phyloP scores from a whole-genome alignment of 2,113 vertebrate species.

The Ursus arctos region DNA sequence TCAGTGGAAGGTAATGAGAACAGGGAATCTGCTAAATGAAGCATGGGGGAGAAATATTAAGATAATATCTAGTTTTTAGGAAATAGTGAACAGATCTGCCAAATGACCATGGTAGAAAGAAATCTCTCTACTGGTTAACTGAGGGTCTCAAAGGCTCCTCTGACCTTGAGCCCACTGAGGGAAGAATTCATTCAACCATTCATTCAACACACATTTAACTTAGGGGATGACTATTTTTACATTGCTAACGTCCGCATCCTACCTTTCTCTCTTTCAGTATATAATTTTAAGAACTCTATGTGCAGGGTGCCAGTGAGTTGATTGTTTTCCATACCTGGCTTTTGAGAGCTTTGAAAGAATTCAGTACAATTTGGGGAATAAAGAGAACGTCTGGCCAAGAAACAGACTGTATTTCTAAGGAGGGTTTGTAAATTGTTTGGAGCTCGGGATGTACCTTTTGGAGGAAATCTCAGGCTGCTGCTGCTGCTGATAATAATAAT shows the following conservation, averaged over 20 bases:
- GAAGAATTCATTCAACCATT: background rate
- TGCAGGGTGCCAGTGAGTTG: background rate
- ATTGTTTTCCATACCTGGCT: background rate
- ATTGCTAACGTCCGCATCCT: background rate
- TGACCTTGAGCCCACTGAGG: background rate
- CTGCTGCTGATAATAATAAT: background rate
- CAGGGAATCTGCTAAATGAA: background rate
- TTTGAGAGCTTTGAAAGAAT: background rate
- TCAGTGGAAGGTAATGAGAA: background rate
- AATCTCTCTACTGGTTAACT: background rate
- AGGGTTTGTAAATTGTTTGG: background rate
- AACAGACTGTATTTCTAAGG: background rate
- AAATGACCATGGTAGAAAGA: background rate
- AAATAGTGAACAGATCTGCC: background rate
- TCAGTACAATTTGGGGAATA: background rate
- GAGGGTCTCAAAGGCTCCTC: background rate
- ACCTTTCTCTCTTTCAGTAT: background rate
- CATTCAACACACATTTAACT: background rate
- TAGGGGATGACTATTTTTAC: background rate
- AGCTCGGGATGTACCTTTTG: background rate
- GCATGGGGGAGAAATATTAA: background rate
- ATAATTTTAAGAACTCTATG: background rate
- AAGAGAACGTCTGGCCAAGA: background rate
- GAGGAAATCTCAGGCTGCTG: background rate
- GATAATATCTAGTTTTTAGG: background rate